Conservation (phyloP, 2,113 vertebrate species). For the Periophthalmus modestus region DNA sequence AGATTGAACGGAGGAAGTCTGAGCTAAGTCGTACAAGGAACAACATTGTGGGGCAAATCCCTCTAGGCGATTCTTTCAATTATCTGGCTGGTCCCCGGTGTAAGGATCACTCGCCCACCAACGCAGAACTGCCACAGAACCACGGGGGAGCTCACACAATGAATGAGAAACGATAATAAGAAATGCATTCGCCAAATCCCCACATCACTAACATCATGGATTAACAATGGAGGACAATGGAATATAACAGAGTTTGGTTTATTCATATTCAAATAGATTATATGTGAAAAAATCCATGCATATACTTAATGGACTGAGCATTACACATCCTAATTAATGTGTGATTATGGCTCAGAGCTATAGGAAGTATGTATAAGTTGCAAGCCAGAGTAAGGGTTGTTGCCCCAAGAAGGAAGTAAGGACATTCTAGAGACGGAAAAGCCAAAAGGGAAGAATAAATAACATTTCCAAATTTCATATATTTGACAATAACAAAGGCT, state of each 20-base stretch:
- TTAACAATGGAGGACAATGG: slow-evolving; percentile 10
- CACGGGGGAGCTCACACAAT: slow-evolving; percentile 28
- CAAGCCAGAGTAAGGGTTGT: background rate
- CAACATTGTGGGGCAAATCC: slow-evolving; percentile 43
- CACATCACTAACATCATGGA: slow-evolving; percentile 11
- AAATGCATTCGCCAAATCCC: slow-evolving; percentile 12
- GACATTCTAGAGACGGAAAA: too few species aligned
- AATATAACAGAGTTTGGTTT: slow-evolving; percentile 3
- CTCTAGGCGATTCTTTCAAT: slow-evolving; percentile 58
- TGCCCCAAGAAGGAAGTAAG: background rate
- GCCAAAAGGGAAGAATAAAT: background rate
- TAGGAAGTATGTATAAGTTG: background rate
- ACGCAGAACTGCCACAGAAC: slow-evolving; percentile 13
- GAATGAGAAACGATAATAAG: slow-evolving; percentile 24
- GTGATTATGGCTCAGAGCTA: background rate
- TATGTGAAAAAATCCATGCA: background rate
- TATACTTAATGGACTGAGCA: background rate
- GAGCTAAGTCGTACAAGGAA: slow-evolving; percentile 31
- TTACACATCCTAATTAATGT: background rate
- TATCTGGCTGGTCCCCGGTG: slow-evolving; percentile 52
- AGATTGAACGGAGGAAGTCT: slow-evolving; percentile 27
- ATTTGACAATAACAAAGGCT: background rate
- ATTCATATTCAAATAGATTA: background rate
- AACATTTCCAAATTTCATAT: background rate
- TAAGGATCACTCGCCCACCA: slow-evolving; percentile 38